Conservation (phyloP, 2,888 invertebrate species). For the Teinopalpus imperialis region DNA sequence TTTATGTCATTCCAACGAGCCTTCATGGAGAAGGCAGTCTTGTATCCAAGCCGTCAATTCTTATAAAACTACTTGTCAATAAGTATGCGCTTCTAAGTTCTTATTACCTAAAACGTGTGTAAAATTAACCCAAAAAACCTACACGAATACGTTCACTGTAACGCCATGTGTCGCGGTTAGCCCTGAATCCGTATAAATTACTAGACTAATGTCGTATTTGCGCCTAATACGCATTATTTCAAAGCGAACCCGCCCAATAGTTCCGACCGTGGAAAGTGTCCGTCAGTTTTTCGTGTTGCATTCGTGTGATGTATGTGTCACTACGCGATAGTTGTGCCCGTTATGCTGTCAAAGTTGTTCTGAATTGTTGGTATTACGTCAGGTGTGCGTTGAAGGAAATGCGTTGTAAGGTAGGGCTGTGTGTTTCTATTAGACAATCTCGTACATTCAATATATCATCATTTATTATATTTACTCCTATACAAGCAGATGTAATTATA, state of each 20-base stretch:
- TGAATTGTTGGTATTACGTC: background rate
- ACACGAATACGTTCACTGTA: too few relatives aligned
- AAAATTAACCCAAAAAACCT: constrained; percentile 18
- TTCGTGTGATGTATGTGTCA: background rate
- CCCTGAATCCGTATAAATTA: constrained; percentile 31
- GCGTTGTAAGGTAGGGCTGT: constrained; percentile 10
- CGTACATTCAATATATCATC: too few relatives aligned
- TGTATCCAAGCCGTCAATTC: too few relatives aligned
- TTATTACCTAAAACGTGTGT: too few relatives aligned
- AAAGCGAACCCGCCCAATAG: constrained; percentile 17
- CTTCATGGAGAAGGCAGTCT: too few relatives aligned
- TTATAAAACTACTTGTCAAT: too few relatives aligned
- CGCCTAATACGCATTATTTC: constrained; percentile 21
- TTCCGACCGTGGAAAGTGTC: background rate
- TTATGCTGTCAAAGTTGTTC: background rate
- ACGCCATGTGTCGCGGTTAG: too few relatives aligned
- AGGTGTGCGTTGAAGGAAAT: constrained; percentile 1
- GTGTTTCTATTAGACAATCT: too few relatives aligned
- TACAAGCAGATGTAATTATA: too few relatives aligned
- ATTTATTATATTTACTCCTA: too few relatives aligned
- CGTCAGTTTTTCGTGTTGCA: background rate
- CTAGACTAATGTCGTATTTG: constrained; percentile 22
- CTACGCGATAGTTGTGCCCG: background rate
- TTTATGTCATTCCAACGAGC: too few relatives aligned
- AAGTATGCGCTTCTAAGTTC: too few relatives aligned